phyloP scores from a whole-genome alignment of 2,113 vertebrate species.

The Gopherus evgoodei region DNA sequence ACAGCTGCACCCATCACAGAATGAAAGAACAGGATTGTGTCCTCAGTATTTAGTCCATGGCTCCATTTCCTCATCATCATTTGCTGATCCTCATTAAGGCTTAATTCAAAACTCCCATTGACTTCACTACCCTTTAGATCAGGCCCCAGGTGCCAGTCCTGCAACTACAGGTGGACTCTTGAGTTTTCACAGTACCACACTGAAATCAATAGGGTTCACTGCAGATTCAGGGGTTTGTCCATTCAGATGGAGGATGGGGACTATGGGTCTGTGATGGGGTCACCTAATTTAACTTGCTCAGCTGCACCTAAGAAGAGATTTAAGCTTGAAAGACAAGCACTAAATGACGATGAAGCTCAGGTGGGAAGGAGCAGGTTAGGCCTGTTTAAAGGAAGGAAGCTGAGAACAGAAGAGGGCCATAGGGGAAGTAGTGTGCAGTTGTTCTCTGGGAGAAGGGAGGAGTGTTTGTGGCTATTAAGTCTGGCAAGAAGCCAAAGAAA shows the following conservation, averaged over 20 bases:
- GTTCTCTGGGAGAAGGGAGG: too few species aligned
- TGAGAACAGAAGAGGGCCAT: too few species aligned
- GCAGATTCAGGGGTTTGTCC: fast-evolving
- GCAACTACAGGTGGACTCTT: not conserved
- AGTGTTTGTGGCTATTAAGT: too few species aligned
- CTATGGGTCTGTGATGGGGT: not conserved
- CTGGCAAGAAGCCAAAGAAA: too few species aligned
- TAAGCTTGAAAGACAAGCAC: too few species aligned
- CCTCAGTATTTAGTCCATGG: not conserved
- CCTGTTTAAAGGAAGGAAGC: too few species aligned
- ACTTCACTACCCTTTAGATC: too few species aligned
- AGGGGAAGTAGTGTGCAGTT: too few species aligned
- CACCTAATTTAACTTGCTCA: not conserved
- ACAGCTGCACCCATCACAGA: not conserved
- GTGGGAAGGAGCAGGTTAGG: too few species aligned
- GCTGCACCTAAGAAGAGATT: too few species aligned
- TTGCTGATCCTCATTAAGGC: fast-evolving
- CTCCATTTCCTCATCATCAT: not conserved
- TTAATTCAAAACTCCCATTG: too few species aligned
- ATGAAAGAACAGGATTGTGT: not conserved
- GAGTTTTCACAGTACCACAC: not conserved
- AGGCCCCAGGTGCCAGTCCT: not conserved
- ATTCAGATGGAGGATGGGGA: not conserved
- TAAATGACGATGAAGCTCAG: too few species aligned
- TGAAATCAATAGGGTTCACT: fast-evolving